These are phyloP conservation scores for Teinopalpus imperialis DNA, from an alignment of 2,888 invertebrate species.

Conservation along the genomic window DNA sequence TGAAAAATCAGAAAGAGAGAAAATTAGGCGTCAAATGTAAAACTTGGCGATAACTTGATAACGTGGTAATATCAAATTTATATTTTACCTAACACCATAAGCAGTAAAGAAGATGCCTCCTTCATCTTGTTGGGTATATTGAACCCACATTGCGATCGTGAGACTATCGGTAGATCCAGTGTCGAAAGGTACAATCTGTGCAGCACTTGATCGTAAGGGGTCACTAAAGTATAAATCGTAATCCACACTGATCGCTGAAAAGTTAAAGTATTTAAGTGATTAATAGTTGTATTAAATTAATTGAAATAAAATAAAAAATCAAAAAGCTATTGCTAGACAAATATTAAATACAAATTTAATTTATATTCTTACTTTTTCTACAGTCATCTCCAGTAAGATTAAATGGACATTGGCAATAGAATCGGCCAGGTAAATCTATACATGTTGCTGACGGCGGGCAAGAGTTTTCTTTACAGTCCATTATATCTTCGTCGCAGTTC, in stretches of 20 bases:
- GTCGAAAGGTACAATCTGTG: constrained; percentile 95
- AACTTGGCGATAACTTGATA: too few relatives aligned
- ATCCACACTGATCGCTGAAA: constrained; percentile 97
- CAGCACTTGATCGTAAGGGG: constrained; percentile 93
- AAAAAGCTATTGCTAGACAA: too few relatives aligned
- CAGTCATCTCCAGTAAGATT: constrained; percentile 98
- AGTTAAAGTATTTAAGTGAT: constrained; percentile 30
- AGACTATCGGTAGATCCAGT: constrained; percentile 89
- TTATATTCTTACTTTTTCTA: constrained; percentile 87
- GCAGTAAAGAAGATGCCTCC: constrained; percentile 96
- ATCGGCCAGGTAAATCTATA: constrained; percentile 93
- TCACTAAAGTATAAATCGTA: constrained; percentile 98
- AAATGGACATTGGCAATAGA: constrained; percentile 98
- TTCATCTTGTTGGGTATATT: constrained; percentile 95
- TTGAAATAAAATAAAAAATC: too few relatives aligned
- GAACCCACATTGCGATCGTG: constrained; percentile 97
- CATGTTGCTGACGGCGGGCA: constrained; percentile 97
- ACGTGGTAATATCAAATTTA: too few relatives aligned
- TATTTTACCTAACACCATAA: constrained; percentile 91
- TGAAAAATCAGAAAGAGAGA: constrained; percentile 65
- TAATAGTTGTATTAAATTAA: too few relatives aligned
- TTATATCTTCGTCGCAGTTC: constrained; percentile 95
- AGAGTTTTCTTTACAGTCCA: constrained; percentile 95
- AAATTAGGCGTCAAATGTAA: too few relatives aligned
- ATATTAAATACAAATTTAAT: constrained; percentile 14